Evolutionary conservation across 1,140 invertebrate genomes (phyloP).

Genomic region (Lerema accius): DNA sequence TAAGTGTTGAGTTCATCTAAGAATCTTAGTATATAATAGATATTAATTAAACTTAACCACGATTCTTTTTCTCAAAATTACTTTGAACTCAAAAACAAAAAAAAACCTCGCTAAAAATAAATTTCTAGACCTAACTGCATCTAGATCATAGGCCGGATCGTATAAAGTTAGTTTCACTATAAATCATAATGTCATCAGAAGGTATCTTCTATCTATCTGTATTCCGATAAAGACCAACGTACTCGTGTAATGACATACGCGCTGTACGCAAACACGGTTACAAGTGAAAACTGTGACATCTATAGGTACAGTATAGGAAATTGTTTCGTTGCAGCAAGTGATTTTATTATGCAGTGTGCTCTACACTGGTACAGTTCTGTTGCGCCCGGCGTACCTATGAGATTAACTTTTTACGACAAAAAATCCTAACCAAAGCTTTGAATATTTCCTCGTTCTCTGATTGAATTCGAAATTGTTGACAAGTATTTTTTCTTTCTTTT

Average conservation of each 20-base stretch:
- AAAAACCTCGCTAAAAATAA: background rate
- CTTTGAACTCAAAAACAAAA: no score
- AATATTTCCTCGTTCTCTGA: no score
- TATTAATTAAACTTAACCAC: no score
- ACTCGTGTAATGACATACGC: constrained; percentile 15
- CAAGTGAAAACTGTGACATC: constrained; percentile 22
- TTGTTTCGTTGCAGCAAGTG: constrained; percentile 7
- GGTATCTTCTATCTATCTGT: background rate
- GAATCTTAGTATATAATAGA: no score
- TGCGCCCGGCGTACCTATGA: background rate
- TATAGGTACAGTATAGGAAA: constrained; percentile 1
- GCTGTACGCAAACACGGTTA: constrained; percentile 18
- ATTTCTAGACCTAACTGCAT: background rate
- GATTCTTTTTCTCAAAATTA: no score
- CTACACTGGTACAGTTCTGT: constrained; percentile 8
- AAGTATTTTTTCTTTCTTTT: no score
- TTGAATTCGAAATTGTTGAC: no score
- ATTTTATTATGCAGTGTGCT: constrained; percentile 23
- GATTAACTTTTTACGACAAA: constrained; percentile 19
- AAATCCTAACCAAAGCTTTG: constrained; percentile 3
- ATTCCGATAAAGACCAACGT: background rate
- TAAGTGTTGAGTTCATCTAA: no score
- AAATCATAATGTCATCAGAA: background rate
- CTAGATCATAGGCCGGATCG: no score
- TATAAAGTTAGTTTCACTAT: background rate